Conservation (phyloP, 2,113 vertebrate genomes). For the Python bivittatus region DNA sequence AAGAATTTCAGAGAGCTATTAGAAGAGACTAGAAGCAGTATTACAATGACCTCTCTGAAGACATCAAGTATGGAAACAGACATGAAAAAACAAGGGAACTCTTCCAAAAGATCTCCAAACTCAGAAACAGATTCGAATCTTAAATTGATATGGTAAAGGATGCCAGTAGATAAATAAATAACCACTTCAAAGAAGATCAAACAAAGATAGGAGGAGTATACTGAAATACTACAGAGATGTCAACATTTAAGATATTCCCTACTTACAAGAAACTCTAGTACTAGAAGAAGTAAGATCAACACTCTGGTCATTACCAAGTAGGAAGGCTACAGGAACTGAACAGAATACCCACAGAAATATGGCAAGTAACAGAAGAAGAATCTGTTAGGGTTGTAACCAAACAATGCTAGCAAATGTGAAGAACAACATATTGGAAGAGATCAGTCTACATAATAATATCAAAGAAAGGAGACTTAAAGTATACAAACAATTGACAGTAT, state of each 20-base stretch:
- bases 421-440: background rate
- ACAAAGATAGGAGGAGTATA: background rate
- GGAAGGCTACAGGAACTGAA: background rate
- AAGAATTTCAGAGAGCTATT: background rate
- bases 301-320: background rate
- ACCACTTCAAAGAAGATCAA: background rate
- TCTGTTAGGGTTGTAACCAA: background rate
- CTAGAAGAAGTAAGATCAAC: background rate
- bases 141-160: background rate
- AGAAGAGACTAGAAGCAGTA: background rate
- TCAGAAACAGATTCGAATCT: background rate
- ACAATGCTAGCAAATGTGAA: background rate
- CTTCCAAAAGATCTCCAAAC: background rate
- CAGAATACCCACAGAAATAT: background rate
- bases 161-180: background rate
- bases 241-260: background rate
- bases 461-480: background rate
- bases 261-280: background rate
- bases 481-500: too few relatives aligned
- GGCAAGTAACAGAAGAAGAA: background rate
- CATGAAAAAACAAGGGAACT: background rate
- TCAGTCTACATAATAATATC: background rate
- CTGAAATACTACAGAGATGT: background rate
- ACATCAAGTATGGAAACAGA: background rate
- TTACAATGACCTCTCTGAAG: background rate